A percentile compares a stretch with the other conserved stretches of the same genome.
phyloP scores from a whole-genome alignment of 2,113 vertebrate species.

The Chlorocebus sabaeus region DNA sequence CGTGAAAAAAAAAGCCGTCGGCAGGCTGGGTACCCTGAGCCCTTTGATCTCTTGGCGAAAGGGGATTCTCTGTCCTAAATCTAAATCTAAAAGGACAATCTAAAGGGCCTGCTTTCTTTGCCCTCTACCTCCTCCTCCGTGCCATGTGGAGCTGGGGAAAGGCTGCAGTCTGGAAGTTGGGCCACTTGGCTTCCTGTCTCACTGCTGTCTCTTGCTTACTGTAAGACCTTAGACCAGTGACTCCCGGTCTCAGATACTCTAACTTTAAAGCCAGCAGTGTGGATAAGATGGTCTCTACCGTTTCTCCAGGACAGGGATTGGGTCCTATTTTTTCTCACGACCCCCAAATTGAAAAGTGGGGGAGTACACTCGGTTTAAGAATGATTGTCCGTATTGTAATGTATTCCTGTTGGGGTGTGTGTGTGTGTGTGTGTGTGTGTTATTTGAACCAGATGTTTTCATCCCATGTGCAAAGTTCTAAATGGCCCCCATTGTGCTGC shows the following conservation, averaged over 20 bases:
- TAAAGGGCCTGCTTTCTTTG: neutral
- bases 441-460: constrained; percentile 73
- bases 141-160: neutral
- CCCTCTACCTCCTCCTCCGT: too few species aligned
- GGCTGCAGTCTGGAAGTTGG: neutral
- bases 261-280: neutral
- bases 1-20: neutral
- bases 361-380: neutral
- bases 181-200: neutral
- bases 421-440: neutral
- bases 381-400: neutral
- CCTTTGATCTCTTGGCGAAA: neutral
- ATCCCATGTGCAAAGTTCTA: constrained; percentile 58
- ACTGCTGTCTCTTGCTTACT: neutral
- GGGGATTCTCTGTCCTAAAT: neutral
- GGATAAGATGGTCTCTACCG: neutral
- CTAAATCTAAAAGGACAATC: neutral
- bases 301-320: neutral
- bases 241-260: neutral
- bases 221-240: neutral
- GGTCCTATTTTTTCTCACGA: neutral
- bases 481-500: constrained; percentile 68
- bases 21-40: neutral
- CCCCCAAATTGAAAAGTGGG: neutral
- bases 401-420: neutral